Evolutionary conservation across 2,888 invertebrate species (phyloP).

Genomic region (Pilophorus perplexus): DNA sequence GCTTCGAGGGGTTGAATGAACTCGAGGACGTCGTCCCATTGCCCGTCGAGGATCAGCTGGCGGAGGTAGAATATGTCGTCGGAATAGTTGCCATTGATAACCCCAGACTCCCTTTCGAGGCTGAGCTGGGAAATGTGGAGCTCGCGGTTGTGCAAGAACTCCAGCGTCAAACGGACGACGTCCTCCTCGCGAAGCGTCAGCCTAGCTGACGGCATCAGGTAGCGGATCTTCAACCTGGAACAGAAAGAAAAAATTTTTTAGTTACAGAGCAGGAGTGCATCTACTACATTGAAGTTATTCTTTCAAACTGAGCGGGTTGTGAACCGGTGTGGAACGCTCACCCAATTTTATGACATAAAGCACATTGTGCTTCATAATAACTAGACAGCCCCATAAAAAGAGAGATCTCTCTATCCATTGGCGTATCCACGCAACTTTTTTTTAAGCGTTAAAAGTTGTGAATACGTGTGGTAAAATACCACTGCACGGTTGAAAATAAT

Average conservation of each 20-base stretch:
- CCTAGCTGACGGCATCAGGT: slow-evolving; percentile 78
- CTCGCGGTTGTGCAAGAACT: slow-evolving; percentile 84
- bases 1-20: slow-evolving; percentile 91
- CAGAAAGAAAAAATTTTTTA: background rate
- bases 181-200: slow-evolving; percentile 84
- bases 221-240: slow-evolving; percentile 50
- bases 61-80: slow-evolving; percentile 92
- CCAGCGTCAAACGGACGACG: slow-evolving; percentile 78
- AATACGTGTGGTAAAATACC: too few relatives aligned
- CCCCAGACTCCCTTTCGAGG: slow-evolving; percentile 90
- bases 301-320: too few relatives aligned
- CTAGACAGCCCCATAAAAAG: too few relatives aligned
- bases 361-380: too few relatives aligned
- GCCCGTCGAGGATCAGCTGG: slow-evolving; percentile 92
- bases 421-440: too few relatives aligned
- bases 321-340: too few relatives aligned
- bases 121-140: slow-evolving; percentile 88
- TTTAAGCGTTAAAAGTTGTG: too few relatives aligned
- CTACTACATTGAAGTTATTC: too few relatives aligned
- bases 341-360: too few relatives aligned
- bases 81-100: slow-evolving; percentile 88
- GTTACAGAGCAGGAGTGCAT: too few relatives aligned
- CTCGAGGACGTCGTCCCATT: slow-evolving; percentile 96
- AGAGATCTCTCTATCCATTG: too few relatives aligned
- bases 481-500: too few relatives aligned